Conservation (phyloP, 2,888 invertebrate species). For the Sthenelais limicola region DNA sequence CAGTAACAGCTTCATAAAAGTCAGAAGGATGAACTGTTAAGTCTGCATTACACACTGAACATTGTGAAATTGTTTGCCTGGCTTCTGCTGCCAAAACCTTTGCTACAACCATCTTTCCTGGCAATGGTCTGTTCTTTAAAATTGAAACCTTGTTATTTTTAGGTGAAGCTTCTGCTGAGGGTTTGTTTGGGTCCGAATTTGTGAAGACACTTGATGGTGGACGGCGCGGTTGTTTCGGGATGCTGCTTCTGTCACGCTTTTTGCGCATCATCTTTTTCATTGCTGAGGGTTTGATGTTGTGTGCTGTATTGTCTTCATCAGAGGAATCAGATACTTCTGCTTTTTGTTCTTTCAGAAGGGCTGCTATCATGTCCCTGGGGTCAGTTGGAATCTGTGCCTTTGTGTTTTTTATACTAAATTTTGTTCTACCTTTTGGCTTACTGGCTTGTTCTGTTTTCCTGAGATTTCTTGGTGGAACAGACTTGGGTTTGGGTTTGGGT, state of each 20-base stretch:
- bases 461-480: neutral
- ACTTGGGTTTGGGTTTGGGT: too few relatives aligned
- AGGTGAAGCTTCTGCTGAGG: neutral
- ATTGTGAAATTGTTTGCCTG: neutral
- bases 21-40: neutral
- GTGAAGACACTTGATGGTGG: too few relatives aligned
- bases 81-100: neutral
- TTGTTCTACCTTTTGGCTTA: neutral
- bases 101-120: too few relatives aligned
- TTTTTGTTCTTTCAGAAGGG: slow-evolving; percentile 7
- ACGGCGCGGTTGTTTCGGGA: neutral
- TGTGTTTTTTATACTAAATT: neutral
- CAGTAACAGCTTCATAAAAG: slow-evolving; percentile 10
- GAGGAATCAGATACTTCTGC: neutral
- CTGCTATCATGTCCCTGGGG: neutral
- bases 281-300: slow-evolving; percentile 19
- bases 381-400: too few relatives aligned
- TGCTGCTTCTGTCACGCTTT: neutral
- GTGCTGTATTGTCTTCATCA: neutral
- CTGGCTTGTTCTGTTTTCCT: neutral
- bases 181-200: too few relatives aligned
- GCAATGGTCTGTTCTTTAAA: neutral
- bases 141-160: neutral
- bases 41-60: neutral
- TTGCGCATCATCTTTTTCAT: slow-evolving; percentile 18